Conservation (phyloP, 92 coral and sea anemone genomes). For the Epizoanthus fatuus region DNA sequence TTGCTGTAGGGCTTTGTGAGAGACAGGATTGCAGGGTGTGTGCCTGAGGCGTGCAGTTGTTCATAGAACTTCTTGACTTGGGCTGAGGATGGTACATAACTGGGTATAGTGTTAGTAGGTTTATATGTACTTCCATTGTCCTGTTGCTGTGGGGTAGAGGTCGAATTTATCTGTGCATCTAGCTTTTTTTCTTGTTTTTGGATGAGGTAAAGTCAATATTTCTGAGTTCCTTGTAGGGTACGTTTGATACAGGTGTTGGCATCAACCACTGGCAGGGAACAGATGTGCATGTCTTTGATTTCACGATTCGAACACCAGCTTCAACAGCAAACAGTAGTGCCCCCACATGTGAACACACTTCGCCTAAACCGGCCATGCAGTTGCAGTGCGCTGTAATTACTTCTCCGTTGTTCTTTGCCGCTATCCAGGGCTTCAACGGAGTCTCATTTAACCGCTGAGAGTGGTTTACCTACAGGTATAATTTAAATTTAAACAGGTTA, state of each 20-base stretch:
- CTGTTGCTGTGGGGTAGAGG: constrained; percentile 6
- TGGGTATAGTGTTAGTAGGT: neutral
- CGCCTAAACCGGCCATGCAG: constrained; percentile 45
- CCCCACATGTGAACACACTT: constrained; percentile 37
- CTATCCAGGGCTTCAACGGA: constrained; percentile 43
- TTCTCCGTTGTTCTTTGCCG: constrained; percentile 26
- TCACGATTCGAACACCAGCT: constrained; percentile 27
- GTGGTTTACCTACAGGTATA: neutral
- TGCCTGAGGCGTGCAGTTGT: constrained; percentile 46
- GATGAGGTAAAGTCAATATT: constrained; percentile 70
- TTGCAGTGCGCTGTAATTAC: constrained; percentile 38
- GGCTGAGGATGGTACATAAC: constrained; percentile 43
- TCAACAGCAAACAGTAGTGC: constrained; percentile 45
- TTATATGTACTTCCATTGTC: neutral
- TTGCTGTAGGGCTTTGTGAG: constrained; percentile 49
- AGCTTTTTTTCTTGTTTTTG: constrained; percentile 59
- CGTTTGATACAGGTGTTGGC: constrained; percentile 67
- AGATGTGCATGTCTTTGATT: constrained; percentile 63
- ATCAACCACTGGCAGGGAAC: constrained; percentile 77
- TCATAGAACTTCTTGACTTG: constrained; percentile 54
- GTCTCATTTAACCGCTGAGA: too few species aligned
- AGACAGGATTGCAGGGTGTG: constrained; percentile 66
- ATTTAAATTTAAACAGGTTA: neutral
- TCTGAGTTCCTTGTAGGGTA: constrained; percentile 64
- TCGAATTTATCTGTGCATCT: constrained; percentile 41